Evolutionary conservation across 2,113 vertebrate species (phyloP).

Genomic region (Sciurus niger): DNA sequence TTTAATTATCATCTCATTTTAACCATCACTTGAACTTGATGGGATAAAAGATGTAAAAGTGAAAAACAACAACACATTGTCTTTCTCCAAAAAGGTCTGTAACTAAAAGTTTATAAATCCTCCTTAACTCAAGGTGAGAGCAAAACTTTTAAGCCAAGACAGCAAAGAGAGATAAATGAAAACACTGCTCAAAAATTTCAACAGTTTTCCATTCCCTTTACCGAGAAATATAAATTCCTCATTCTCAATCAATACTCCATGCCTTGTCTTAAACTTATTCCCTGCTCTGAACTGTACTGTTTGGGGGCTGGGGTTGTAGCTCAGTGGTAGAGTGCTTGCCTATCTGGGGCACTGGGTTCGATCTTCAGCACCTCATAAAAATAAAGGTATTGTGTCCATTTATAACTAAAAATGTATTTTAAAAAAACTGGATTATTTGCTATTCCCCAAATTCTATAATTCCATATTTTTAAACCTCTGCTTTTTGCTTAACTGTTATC

Average conservation of each 20-base stretch:
- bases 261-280: not conserved
- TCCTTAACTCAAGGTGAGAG: not conserved
- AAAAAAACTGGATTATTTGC: not conserved
- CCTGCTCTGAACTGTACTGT: not conserved
- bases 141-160: conserved; percentile 38
- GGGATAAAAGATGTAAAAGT: not conserved
- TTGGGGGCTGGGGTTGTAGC: too few relatives aligned
- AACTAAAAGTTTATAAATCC: not conserved
- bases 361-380: too few relatives aligned
- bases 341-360: too few relatives aligned
- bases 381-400: too few relatives aligned
- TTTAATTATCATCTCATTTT: conserved; percentile 32
- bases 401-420: too few relatives aligned
- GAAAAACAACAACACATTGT: not conserved
- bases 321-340: too few relatives aligned
- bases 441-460: not conserved
- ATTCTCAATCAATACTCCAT: not conserved
- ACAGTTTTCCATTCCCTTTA: not conserved
- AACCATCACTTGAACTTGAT: not conserved
- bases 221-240: not conserved
- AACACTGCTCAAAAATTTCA: conserved; percentile 4
- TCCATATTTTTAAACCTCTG: conserved; percentile 25
- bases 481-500: not conserved
- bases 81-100: conserved; percentile 1
- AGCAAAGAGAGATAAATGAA: not conserved